Conservation (phyloP, 1,140 invertebrate species). For the Rhopalosiphum maidis region DNA sequence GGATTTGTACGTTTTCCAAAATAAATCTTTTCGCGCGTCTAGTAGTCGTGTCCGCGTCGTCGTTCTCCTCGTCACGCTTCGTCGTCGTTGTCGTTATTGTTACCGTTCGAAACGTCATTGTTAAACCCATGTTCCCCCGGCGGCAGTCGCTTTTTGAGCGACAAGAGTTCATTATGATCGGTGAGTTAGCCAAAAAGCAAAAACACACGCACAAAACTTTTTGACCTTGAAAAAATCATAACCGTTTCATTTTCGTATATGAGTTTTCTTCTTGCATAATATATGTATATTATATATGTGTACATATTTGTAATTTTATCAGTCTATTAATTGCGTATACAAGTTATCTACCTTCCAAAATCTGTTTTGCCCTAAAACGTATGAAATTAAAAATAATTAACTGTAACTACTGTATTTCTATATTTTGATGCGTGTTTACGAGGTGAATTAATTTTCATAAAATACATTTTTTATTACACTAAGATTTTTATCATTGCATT, state of each 20-base stretch:
- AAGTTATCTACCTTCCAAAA: background rate
- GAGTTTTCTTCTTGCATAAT: background rate
- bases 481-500: background rate
- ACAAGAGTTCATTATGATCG: conserved; percentile 43
- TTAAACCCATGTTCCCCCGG: conserved; percentile 19
- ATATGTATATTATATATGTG: background rate
- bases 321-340: background rate
- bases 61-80: background rate
- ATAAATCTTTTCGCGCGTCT: background rate
- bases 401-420: background rate
- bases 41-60: background rate
- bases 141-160: conserved; percentile 50
- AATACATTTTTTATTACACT: background rate
- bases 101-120: background rate
- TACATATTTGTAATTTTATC: background rate
- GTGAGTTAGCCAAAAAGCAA: conserved; percentile 35
- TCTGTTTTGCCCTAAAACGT: background rate
- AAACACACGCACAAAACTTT: background rate
- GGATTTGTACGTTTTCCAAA: conserved; percentile 24
- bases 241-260: background rate
- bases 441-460: background rate
- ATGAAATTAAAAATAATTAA: background rate
- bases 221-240: conserved; percentile 24
- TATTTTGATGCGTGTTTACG: background rate
- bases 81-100: background rate